Evolutionary conservation across 1,140 invertebrate species (phyloP).

Genomic region (Drosophila micromelanica): DNA sequence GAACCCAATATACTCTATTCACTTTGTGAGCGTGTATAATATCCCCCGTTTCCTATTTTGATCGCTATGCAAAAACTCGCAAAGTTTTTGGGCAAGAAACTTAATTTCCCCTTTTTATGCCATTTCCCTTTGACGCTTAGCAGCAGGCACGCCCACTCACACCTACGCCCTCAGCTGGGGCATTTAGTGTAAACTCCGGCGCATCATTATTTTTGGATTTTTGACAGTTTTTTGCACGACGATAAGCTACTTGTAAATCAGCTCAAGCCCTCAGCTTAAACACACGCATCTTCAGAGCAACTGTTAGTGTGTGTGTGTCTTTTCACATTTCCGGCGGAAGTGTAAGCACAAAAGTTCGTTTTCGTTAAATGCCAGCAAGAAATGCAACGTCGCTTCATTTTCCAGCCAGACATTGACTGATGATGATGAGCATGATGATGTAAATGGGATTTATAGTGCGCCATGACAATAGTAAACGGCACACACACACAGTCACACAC

Average conservation of each 20-base stretch:
- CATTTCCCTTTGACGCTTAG: slow-evolving; percentile 55
- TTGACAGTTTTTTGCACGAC: slow-evolving; percentile 74
- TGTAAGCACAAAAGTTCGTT: slow-evolving; percentile 80
- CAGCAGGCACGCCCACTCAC: slow-evolving; percentile 6
- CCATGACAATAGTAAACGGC: slow-evolving; percentile 80
- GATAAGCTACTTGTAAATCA: slow-evolving; percentile 82
- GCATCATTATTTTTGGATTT: slow-evolving; percentile 82
- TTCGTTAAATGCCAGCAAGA: slow-evolving; percentile 78
- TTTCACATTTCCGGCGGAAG: slow-evolving; percentile 78
- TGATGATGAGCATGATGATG: slow-evolving; percentile 82
- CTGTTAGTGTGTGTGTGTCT: slow-evolving; percentile 31
- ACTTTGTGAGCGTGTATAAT: no score
- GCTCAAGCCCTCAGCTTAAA: slow-evolving; percentile 52
- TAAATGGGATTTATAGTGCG: slow-evolving; percentile 80
- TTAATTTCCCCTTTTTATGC: slow-evolving; percentile 66
- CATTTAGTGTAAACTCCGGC: slow-evolving; percentile 72
- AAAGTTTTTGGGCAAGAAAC: slow-evolving; percentile 63
- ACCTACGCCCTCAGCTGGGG: slow-evolving; percentile 20
- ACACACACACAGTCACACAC: slow-evolving; percentile 29
- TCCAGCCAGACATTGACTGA: slow-evolving; percentile 76
- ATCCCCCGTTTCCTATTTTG: neutral
- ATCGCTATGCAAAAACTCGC: slow-evolving; percentile 55
- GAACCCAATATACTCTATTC: no score
- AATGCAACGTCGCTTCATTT: slow-evolving; percentile 79
- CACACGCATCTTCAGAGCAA: slow-evolving; percentile 53